Percentiles rank a stretch among this genome's conserved stretches.
phyloP scores from a whole-genome alignment of 2,888 invertebrate genomes.

The Dastarcus helophoroides region DNA sequence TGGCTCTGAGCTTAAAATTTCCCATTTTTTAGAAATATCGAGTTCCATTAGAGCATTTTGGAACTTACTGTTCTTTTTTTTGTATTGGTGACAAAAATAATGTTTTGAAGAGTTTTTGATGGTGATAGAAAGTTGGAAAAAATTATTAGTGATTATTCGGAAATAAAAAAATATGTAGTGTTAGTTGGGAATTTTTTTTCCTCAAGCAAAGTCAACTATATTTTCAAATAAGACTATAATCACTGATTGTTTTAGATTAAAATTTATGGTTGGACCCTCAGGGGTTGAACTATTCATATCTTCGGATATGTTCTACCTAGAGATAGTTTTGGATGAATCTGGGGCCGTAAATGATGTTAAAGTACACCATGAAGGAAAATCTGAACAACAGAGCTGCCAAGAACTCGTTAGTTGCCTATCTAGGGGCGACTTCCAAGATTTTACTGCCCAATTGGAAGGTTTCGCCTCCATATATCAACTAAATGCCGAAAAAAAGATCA shows the following conservation, averaged over 20 bases:
- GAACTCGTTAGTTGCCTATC: slow-evolving; percentile 77
- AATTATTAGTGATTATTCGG: no score
- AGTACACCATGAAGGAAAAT: slow-evolving; percentile 85
- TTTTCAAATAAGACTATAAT: no score
- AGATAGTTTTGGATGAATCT: slow-evolving; percentile 73
- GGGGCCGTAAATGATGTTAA: slow-evolving; percentile 83
- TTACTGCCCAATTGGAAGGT: slow-evolving; percentile 81
- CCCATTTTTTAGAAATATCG: no score
- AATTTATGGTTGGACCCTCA: slow-evolving; percentile 75
- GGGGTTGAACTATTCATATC: slow-evolving; percentile 80
- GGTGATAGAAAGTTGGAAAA: no score
- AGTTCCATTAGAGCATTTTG: no score
- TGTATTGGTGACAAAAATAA: no score
- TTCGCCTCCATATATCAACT: slow-evolving; percentile 81
- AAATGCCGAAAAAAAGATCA: slow-evolving; percentile 89
- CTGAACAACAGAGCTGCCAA: slow-evolving; percentile 73
- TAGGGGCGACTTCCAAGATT: slow-evolving; percentile 81
- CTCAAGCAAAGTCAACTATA: no score
- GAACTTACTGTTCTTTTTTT: no score
- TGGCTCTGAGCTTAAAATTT: no score
- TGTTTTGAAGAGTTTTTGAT: no score
- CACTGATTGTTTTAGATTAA: slow-evolving; percentile 52
- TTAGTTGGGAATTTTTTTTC: no score
- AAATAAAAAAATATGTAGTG: no score
- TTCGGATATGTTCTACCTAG: slow-evolving; percentile 93